phyloP scores from a whole-genome alignment of 30 jellyfish, hydroid and myxozoan species.

The Clytia hemisphaerica region DNA sequence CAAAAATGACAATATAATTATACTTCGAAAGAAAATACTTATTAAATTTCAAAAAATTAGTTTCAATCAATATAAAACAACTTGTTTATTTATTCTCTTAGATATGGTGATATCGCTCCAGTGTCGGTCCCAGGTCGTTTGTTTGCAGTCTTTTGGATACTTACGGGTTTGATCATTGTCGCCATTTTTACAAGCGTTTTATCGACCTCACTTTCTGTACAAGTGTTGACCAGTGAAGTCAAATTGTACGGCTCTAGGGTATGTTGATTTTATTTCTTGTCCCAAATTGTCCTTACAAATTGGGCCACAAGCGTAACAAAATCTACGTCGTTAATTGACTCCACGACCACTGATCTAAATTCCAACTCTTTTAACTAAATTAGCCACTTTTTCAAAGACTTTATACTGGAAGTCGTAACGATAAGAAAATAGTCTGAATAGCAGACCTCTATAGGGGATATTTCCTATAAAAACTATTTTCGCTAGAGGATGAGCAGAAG shows the following conservation, averaged over 20 bases:
- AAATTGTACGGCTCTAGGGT: conserved; percentile 54
- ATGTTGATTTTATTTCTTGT: no score
- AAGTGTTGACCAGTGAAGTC: conserved; percentile 38
- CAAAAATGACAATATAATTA: neutral
- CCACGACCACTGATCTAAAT: no score
- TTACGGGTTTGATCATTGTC: conserved; percentile 56
- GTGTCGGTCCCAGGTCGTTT: conserved; percentile 69
- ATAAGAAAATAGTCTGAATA: no score
- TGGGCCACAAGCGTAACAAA: neutral
- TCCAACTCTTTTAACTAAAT: no score
- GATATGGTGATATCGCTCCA: conserved; percentile 84
- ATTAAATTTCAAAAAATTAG: neutral
- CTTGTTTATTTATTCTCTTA: neutral
- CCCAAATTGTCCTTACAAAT: neutral
- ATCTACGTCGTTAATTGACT: no score
- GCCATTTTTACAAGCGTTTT: conserved; percentile 70
- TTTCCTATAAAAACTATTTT: no score
- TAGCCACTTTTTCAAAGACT: no score
- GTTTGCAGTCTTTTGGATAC: conserved; percentile 74
- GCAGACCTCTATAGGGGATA: no score
- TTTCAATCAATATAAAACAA: no score
- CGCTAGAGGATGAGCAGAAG: no score
- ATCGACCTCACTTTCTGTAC: conserved; percentile 53
- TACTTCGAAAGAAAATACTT: neutral
- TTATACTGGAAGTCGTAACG: no score